Base-by-base conservation (phyloP, 2,888 invertebrate genomes). In the Plebejus argus region DNA sequence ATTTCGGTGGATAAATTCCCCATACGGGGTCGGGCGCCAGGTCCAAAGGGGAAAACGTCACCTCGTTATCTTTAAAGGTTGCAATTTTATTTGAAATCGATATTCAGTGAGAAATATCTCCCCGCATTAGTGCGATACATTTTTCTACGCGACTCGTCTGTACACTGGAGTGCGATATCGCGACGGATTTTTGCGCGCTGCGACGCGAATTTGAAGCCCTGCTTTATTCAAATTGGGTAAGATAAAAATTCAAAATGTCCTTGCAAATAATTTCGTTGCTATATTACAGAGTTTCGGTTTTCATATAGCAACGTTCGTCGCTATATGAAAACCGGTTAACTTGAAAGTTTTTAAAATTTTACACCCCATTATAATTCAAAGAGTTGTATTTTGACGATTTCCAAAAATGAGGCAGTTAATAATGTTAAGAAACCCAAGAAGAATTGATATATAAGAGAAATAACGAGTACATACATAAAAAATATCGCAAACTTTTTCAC, bases 61-160 rank as follows among this genome's bases (percentile, higher is more conserved):
- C 91, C 93, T 94, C 93, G 93, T 94, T 94, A 94, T 93, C 90
- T 90, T 89, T 90, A 92, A 94, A 94, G 92, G 94, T 92, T 94
- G 93, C 93, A 93, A 93, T 93, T 93, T 93, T 93, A 94, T 94
- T 92, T 92, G 94, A 93, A 94, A 94, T 94, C 94, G 94, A 94
- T 94, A 94, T 92, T 90, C 91, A 88, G 86, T 89, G 88, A 87
- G 88, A 90, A 88, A 89, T 84, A 86, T 85, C 85, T 85, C 87
- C 87, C 87, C 87, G 86, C 79, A 80, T 81, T 80, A 80, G 78
- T 79, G 76, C 56, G 76, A 77, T 72, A 76, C 76, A 78, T 79
- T 78, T 81, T 66, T 66, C 66, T 66, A 33, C 18, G 18, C 66
- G 20, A 18, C 1, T 5, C 5, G 15, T 28, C 5, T 66, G 15